Evolutionary conservation across 2,113 vertebrate species (phyloP).

Genomic region (Erythrocercus mccallii): DNA sequence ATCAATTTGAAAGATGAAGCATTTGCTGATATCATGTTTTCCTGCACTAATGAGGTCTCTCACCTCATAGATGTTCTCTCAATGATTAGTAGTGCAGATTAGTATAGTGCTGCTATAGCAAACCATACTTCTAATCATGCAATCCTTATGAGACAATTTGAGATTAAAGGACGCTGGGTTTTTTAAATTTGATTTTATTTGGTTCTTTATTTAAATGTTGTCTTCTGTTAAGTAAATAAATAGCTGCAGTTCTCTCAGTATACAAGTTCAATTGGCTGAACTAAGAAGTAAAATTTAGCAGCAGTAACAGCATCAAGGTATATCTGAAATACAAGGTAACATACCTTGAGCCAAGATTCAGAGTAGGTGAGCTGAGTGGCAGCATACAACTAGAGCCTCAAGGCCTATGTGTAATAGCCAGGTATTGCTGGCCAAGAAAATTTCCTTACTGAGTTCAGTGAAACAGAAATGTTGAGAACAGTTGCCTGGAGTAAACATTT

Average conservation of each 20-base stretch:
- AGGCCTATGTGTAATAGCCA: not conserved
- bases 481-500: not conserved
- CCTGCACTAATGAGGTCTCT: not conserved
- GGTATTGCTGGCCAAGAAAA: not conserved
- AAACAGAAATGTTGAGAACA: not conserved
- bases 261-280: not conserved
- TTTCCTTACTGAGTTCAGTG: not conserved
- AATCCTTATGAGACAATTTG: not conserved
- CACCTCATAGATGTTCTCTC: not conserved
- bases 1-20: not conserved
- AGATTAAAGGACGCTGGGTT: not conserved
- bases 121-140: not conserved
- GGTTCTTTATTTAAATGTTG: not conserved
- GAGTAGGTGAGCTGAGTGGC: not conserved
- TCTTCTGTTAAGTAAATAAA: not conserved
- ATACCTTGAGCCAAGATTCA: not conserved
- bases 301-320: not conserved
- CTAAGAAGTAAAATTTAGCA: not conserved
- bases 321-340: not conserved
- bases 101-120: not conserved
- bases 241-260: not conserved
- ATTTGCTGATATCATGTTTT: not conserved
- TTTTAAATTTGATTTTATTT: not conserved
- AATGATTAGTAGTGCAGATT: not conserved
- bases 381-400: not conserved